Percentiles rank a stretch among this genome's conserved stretches.
Evolutionary conservation across 2,888 invertebrate species (phyloP).

Genomic region (Rapana venosa): DNA sequence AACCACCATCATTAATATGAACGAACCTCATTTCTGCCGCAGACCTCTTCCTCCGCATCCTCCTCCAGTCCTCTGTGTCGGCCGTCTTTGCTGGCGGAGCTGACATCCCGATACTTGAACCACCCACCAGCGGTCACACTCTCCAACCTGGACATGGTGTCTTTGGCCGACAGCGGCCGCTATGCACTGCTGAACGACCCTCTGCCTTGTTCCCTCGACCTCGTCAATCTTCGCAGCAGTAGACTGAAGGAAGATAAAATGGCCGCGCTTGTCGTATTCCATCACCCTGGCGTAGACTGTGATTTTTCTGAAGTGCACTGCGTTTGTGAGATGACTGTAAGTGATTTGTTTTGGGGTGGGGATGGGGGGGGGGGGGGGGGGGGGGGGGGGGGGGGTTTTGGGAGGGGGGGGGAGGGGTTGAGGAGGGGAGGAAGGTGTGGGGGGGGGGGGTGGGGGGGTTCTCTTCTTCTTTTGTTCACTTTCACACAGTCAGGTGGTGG

Average conservation of each 20-base stretch:
- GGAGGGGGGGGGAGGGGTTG: too few relatives aligned
- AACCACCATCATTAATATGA: not conserved
- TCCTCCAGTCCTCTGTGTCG: slow-evolving; percentile 43
- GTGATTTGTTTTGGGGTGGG: not conserved
- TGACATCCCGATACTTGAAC: slow-evolving; percentile 51
- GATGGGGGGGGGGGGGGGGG: too few relatives aligned
- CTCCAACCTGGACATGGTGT: slow-evolving; percentile 7
- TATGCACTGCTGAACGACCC: slow-evolving; percentile 21
- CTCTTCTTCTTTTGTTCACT: too few relatives aligned
- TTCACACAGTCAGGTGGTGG: too few relatives aligned
- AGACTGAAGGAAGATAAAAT: not conserved
- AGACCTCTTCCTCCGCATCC: not conserved
- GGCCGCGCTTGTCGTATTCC: slow-evolving; percentile 47
- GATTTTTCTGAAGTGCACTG: slow-evolving; percentile 39
- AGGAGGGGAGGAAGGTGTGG: not conserved
- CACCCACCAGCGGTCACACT: slow-evolving; percentile 48
- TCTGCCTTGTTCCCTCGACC: slow-evolving; percentile 47
- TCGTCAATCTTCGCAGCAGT: slow-evolving; percentile 49
- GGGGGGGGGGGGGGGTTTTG: not conserved
- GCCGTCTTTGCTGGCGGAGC: slow-evolving; percentile 52
- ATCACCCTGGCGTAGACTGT: slow-evolving; percentile 51
- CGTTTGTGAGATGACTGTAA: slow-evolving; percentile 37
- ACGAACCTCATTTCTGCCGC: not conserved
- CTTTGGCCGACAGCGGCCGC: not conserved
- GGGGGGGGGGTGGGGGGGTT: not conserved